Evolutionary conservation across 1,140 invertebrate species (phyloP).

Genomic region (Pogonus chalceus): DNA sequence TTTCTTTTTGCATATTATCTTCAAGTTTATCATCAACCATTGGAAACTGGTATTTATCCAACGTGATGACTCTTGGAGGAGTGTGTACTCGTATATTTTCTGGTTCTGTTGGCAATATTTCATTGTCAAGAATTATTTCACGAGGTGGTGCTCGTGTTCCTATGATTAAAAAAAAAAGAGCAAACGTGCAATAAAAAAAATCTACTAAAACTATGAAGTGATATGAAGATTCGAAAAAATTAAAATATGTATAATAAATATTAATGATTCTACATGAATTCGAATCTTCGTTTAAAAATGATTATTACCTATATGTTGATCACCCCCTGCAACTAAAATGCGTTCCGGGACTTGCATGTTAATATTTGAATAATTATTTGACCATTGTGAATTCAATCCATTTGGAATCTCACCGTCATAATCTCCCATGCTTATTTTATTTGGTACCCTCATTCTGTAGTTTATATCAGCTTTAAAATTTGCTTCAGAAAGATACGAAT

Average conservation of each 20-base stretch:
- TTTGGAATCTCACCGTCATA: slow-evolving; percentile 49
- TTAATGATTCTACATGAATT: not conserved
- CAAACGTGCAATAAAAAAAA: not conserved
- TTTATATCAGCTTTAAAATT: slow-evolving; percentile 64
- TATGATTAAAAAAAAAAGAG: slow-evolving; percentile 19
- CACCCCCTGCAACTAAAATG: slow-evolving; percentile 75
- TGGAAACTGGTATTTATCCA: slow-evolving; percentile 72
- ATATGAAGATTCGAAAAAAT: slow-evolving; percentile 8
- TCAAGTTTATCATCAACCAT: slow-evolving; percentile 50
- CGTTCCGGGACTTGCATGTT: slow-evolving; percentile 86
- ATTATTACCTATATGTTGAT: slow-evolving; percentile 63
- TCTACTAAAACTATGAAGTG: not conserved
- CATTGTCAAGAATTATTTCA: slow-evolving; percentile 76
- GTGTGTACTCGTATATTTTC: slow-evolving; percentile 65
- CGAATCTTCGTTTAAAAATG: too few relatives aligned
- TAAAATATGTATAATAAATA: slow-evolving; percentile 2
- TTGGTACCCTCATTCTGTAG: slow-evolving; percentile 67
- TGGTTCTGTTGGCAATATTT: slow-evolving; percentile 59
- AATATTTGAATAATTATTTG: slow-evolving; percentile 67
- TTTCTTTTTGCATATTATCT: slow-evolving; percentile 22
- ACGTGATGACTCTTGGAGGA: slow-evolving; percentile 68
- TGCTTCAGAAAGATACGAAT: slow-evolving; percentile 54
- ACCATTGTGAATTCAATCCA: slow-evolving; percentile 27
- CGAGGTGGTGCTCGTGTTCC: slow-evolving; percentile 69
- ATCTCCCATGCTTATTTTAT: slow-evolving; percentile 60